Percentiles rank a stretch among this genome's conserved stretches.
These are phyloP conservation scores for Syritta pipiens DNA, from an alignment of 2,888 invertebrate species.

Conservation along the genomic window DNA sequence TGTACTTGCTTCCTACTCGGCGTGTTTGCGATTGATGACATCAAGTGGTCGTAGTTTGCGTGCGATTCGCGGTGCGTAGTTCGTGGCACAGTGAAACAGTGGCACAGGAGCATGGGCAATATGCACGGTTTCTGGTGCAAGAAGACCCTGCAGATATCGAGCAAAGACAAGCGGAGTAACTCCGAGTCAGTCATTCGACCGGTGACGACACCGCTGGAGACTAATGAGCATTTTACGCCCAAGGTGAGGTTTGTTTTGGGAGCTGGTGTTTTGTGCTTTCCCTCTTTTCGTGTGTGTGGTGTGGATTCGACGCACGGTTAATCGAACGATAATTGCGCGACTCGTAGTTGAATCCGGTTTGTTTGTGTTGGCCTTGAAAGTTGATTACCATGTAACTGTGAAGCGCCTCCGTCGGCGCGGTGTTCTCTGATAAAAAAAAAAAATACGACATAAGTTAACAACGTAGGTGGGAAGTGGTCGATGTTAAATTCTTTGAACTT, in stretches of 20 bases:
- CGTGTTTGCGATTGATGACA: conserved; percentile 39
- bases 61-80: not conserved
- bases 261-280: not conserved
- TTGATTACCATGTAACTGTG: too few species aligned
- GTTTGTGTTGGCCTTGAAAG: too few species aligned
- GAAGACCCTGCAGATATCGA: conserved; percentile 71
- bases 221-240: conserved; percentile 40
- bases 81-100: not conserved
- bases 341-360: too few species aligned
- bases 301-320: not conserved
- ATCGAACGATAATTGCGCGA: too few species aligned
- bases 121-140: conserved; percentile 78
- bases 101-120: conserved; percentile 77
- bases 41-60: conserved; percentile 14
- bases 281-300: not conserved
- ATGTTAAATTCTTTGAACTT: too few species aligned
- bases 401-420: too few species aligned
- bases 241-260: conserved; percentile 47
- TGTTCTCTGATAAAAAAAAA: too few species aligned
- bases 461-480: too few species aligned
- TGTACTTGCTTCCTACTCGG: not conserved
- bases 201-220: conserved; percentile 22
- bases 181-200: conserved; percentile 58
- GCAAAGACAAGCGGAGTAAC: conserved; percentile 44
- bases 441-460: too few species aligned